These are phyloP conservation scores for Drosophila kanekoi DNA, from an alignment of 2,888 invertebrate genomes.

Conservation along the genomic window DNA sequence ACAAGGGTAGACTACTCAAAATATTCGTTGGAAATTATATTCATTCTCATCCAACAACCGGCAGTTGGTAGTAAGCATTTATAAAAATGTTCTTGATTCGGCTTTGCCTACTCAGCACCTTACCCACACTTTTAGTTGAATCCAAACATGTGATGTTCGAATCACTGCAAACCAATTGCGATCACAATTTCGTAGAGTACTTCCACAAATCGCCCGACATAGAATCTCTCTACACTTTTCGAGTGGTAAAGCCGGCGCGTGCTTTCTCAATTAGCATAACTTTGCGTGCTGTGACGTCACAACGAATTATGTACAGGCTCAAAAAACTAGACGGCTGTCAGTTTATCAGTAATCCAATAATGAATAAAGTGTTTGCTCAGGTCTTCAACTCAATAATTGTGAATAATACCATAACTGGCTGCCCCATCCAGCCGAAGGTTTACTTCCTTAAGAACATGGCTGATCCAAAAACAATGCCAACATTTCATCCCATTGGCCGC, in stretches of 20 bases:
- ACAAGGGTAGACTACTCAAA: background rate
- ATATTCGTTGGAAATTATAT: background rate
- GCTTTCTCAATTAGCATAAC: slow-evolving; percentile 15
- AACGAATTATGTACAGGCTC: slow-evolving; percentile 25
- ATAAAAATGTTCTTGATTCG: background rate
- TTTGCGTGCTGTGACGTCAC: slow-evolving; percentile 8
- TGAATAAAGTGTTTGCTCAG: slow-evolving; percentile 15
- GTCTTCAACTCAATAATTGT: slow-evolving; percentile 14
- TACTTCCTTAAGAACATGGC: slow-evolving; percentile 38
- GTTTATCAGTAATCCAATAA: slow-evolving; percentile 39
- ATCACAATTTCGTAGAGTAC: slow-evolving; percentile 38
- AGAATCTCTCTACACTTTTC: slow-evolving; percentile 19
- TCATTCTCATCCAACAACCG: background rate
- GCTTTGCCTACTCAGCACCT: no score
- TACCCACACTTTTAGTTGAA: background rate
- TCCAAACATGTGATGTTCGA: slow-evolving; percentile 1
- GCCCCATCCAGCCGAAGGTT: slow-evolving; percentile 36
- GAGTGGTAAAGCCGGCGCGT: slow-evolving; percentile 14
- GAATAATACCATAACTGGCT: slow-evolving; percentile 24
- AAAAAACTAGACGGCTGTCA: slow-evolving; percentile 37
- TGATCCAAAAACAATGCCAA: background rate
- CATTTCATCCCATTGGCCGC: slow-evolving; percentile 31
- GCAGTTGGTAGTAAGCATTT: background rate
- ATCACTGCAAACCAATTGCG: slow-evolving; percentile 30
- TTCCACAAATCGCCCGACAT: slow-evolving; percentile 12